phyloP scores from a whole-genome alignment of 2,113 vertebrate species.

The Hystrix cristata region DNA sequence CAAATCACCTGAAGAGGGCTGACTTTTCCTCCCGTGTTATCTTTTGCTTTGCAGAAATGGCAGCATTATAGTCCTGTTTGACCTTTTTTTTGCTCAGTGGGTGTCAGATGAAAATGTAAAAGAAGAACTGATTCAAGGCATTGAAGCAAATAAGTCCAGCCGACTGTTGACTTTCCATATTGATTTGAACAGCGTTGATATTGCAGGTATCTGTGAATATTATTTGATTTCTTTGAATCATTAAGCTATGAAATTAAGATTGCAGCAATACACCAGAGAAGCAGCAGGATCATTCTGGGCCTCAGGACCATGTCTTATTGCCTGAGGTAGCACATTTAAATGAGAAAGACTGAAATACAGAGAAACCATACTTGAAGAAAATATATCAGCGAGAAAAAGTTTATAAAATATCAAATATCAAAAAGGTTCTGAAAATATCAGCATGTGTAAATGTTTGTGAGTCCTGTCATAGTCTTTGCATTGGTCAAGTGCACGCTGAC shows the following conservation, averaged over 20 bases:
- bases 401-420: slow-evolving; percentile 29
- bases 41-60: slow-evolving; percentile 84
- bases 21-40: slow-evolving; percentile 53
- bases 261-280: slow-evolving; percentile 35
- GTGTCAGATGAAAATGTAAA: slow-evolving; percentile 82
- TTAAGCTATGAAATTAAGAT: slow-evolving; percentile 67
- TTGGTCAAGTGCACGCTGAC: neutral
- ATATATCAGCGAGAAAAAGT: slow-evolving; percentile 6
- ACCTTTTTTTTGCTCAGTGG: slow-evolving; percentile 84
- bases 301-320: slow-evolving; percentile 52
- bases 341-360: slow-evolving; percentile 40
- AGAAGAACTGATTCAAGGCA: slow-evolving; percentile 84
- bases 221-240: slow-evolving; percentile 68
- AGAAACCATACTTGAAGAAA: slow-evolving; percentile 52
- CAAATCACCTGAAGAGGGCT: slow-evolving; percentile 33
- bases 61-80: slow-evolving; percentile 85
- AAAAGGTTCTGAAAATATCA: slow-evolving; percentile 14
- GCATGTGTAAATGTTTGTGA: neutral
- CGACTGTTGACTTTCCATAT: slow-evolving; percentile 83
- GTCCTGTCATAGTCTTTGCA: neutral
- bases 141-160: slow-evolving; percentile 80
- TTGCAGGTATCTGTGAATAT: slow-evolving; percentile 86
- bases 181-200: slow-evolving; percentile 87
- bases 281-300: slow-evolving; percentile 14
- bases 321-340: slow-evolving; percentile 67